phyloP scores from a whole-genome alignment of 2,113 vertebrate genomes.

The Limanda limanda region DNA sequence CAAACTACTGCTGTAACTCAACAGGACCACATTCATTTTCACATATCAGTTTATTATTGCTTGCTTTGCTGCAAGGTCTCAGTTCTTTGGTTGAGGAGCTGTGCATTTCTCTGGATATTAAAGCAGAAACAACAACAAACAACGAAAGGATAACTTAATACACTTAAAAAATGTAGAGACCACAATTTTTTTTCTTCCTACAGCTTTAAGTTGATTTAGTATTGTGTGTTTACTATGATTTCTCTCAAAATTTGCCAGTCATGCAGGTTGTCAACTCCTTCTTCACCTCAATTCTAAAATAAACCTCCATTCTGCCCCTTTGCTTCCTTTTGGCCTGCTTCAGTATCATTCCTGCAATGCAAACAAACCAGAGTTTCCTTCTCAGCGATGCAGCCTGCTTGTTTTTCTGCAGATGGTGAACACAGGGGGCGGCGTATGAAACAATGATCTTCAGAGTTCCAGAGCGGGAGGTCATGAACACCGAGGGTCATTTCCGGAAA shows the following conservation, averaged over 20 bases:
- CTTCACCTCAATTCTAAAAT: not conserved
- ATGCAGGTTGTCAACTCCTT: not conserved
- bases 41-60: too few species aligned
- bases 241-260: not conserved
- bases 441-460: not conserved
- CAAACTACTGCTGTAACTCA: not conserved
- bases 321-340: conserved; percentile 2
- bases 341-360: conserved; percentile 1
- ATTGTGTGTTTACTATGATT: not conserved
- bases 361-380: conserved; percentile 39
- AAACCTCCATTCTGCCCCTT: not conserved
- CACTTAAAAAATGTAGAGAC: not conserved
- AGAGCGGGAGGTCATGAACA: not conserved
- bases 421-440: not conserved
- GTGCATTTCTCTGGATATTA: not conserved
- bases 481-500: conserved; percentile 17
- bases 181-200: not conserved
- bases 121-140: not conserved
- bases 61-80: not conserved
- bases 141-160: not conserved
- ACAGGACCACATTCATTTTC: not conserved
- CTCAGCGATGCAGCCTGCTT: conserved; percentile 26
- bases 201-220: not conserved
- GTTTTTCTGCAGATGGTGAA: conserved; percentile 37
- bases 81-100: not conserved